Evolutionary conservation across 2,888 invertebrate genomes (phyloP), one percentile per base, ranked within the genome.

Genomic region (Thereva nobilitata): DNA sequence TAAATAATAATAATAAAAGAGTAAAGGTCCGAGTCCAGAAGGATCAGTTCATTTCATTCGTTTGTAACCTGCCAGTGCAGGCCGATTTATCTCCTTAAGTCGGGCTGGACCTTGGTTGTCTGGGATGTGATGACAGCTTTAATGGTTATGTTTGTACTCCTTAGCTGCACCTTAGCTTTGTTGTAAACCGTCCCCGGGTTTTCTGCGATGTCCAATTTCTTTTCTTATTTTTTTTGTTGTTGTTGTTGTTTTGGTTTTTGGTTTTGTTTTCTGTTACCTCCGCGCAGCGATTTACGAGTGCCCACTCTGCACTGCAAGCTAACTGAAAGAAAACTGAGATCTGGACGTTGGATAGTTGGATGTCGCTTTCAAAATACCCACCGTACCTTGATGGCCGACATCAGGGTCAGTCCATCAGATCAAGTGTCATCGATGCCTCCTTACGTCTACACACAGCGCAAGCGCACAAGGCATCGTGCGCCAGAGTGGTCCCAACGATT

Each of bases 11-110:
- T 23, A 23, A 23, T 50, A 50, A 61, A 61, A 61, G 50, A 50
- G 41, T 50, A 23, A 50, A 49, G 50, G 23, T 41, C 49, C 12
- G 61, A 61, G 50, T 49, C 61, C 61, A 41, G 38, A 50, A 61
- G 61, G 61, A 61, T 61, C 61, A 61, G 61, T 61, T 61, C 61
- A 61, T 72, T 72, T 72, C 72, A 72, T 72, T 72, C 70, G 71
- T 72, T 70, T 72, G 72, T 72, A 71, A 72, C 66, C 72, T 72
- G 72, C 72, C 72, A 72, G 69, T 68, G 66, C 68, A 68, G 68
- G 65, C 70, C 72, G 72, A 72, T 72, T 72, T 72, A 72, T 72
- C 70, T 72, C 67, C 67, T 68, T 65, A 64, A 63, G 65, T 52
- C 61, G 49, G 57, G 50, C 10, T 55, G 47, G 61, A 49, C 64